These are phyloP conservation scores for Cryptocephalus moraei DNA, from an alignment of 2,888 invertebrate genomes.

Conservation along the genomic window DNA sequence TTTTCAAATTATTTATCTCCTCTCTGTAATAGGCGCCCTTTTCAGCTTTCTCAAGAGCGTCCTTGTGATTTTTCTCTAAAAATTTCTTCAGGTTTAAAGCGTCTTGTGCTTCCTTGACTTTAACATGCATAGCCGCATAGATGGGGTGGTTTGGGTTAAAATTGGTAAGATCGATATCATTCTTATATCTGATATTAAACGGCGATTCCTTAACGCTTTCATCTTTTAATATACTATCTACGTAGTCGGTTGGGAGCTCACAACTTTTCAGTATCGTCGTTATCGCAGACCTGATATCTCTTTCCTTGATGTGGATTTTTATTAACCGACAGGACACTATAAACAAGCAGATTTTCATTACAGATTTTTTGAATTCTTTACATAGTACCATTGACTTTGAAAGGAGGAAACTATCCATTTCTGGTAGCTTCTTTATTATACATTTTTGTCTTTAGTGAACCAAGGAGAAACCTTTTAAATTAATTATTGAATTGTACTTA, in stretches of 20 bases:
- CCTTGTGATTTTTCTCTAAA: conserved; percentile 58
- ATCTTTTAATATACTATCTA: conserved; percentile 53
- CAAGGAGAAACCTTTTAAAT: too few species aligned
- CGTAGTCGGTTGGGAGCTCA: conserved; percentile 76
- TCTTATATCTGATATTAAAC: conserved; percentile 14
- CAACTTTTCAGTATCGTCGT: conserved; percentile 69
- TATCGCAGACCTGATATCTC: conserved; percentile 61
- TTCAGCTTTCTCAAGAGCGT: conserved; percentile 57
- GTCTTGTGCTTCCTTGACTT: conserved; percentile 37
- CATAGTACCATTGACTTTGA: too few species aligned
- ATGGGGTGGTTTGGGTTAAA: conserved; percentile 43
- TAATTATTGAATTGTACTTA: too few species aligned
- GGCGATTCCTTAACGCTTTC: neutral
- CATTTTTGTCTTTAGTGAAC: too few species aligned
- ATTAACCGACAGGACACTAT: conserved; percentile 62
- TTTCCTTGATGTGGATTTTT: conserved; percentile 59
- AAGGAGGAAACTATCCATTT: too few species aligned
- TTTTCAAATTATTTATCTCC: conserved; percentile 61
- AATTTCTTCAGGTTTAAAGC: conserved; percentile 46
- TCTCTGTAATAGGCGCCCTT: conserved; percentile 52
- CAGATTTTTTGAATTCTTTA: too few species aligned
- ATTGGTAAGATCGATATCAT: conserved; percentile 31
- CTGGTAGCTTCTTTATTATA: too few species aligned
- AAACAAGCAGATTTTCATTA: conserved; percentile 14
- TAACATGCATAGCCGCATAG: conserved; percentile 41